Evolutionary conservation across 2,797 vertebrate species (phyloP).

Genomic region (Brachyalestes nurse): DNA sequence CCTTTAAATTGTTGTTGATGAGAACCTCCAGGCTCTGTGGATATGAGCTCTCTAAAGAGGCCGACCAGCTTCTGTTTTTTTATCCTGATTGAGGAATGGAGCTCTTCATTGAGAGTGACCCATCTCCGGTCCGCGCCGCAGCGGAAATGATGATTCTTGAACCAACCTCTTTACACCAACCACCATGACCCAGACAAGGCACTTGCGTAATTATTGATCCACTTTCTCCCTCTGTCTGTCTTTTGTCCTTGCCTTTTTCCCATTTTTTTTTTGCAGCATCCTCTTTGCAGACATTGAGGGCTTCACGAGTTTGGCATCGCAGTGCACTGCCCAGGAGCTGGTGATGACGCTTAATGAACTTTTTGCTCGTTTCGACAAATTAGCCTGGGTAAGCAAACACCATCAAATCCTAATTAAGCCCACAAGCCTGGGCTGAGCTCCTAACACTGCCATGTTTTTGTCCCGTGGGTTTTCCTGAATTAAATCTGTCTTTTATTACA

Average conservation of each 20-base stretch:
- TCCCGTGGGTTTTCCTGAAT: conserved; percentile 9
- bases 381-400: conserved; percentile 76
- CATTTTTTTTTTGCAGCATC: conserved; percentile 68
- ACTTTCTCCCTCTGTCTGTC: conserved; percentile 29
- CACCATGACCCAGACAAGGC: conserved; percentile 45
- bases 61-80: conserved; percentile 18
- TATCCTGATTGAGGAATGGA: conserved; percentile 43
- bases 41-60: conserved; percentile 40
- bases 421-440: conserved; percentile 9
- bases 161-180: conserved; percentile 38
- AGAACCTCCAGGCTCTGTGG: conserved; percentile 22
- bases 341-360: conserved; percentile 84
- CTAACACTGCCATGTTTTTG: background rate
- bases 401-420: conserved; percentile 27
- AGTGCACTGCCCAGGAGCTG: conserved; percentile 84
- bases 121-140: conserved; percentile 43
- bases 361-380: conserved; percentile 82
- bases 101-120: conserved; percentile 43
- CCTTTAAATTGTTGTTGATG: conserved; percentile 54
- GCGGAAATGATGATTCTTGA: conserved; percentile 30
- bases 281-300: conserved; percentile 84
- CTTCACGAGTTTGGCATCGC: conserved; percentile 82
- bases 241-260: conserved; percentile 2
- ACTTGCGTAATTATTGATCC: conserved; percentile 52
- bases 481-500: conserved; percentile 46